Conservation (phyloP, 2,888 invertebrate genomes). For the Limnephilus auricula region DNA sequence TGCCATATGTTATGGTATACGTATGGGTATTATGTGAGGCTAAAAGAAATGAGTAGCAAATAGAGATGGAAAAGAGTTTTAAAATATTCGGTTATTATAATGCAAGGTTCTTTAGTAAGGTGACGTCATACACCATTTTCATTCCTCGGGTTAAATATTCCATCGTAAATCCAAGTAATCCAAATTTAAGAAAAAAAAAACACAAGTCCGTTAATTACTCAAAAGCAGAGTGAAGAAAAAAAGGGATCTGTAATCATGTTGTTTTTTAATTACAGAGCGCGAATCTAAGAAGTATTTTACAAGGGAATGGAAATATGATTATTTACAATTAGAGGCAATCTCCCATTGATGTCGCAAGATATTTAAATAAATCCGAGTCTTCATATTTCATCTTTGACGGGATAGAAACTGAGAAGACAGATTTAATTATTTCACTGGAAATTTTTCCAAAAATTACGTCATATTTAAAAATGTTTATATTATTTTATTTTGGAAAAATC, state of each 20-base stretch:
- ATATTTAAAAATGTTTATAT: background rate
- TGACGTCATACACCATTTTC: background rate
- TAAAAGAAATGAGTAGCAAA: too few relatives aligned
- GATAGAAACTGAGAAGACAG: background rate
- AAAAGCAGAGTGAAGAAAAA: background rate
- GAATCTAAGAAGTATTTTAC: background rate
- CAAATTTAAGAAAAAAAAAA: background rate
- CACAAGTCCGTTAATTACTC: background rate
- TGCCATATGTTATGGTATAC: too few relatives aligned
- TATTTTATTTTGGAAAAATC: too few relatives aligned
- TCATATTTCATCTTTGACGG: background rate
- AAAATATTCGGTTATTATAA: background rate
- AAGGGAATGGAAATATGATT: background rate
- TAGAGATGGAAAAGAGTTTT: too few relatives aligned
- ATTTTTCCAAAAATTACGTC: background rate
- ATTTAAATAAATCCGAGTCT: background rate
- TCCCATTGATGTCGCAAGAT: background rate
- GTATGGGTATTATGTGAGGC: too few relatives aligned
- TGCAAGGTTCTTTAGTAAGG: background rate
- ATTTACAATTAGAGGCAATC: background rate
- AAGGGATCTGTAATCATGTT: background rate
- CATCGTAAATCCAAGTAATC: background rate
- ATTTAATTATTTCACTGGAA: background rate
- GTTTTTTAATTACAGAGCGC: background rate
- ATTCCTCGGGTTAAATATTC: background rate